Base-by-base conservation (phyloP, 2,113 vertebrate species). In the Eolophus roseicapilla region DNA sequence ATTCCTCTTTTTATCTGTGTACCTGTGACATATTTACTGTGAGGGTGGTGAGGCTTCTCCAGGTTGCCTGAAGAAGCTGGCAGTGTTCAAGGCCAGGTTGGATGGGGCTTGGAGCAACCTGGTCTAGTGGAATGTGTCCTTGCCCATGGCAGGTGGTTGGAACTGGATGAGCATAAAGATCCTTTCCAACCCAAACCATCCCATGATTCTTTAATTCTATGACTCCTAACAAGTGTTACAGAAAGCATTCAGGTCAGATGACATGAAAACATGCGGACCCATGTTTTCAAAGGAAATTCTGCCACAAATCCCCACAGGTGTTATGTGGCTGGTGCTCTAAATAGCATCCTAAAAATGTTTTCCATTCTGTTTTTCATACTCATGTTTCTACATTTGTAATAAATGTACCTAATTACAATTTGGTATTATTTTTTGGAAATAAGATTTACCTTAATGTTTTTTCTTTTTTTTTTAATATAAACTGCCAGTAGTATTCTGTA, bases 301-400 rank as follows among this genome's bases (percentile, higher is more conserved):
- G 4, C 17, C 25, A 52, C n/a, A 95, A 91, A 17, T 4, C 3
- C 6, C 7, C 3, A 12, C 9, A 33, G 21, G 21, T 39, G 2
- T 62, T 70, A 17, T 2, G 4, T 1, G 3, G 6, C 4, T 4
- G 0, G 11, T 27, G 80, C 15, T 90, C 31, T 27, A 10, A 50
- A 20, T 13, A 79, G 16, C 20, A 6, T 79, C 13, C 17, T 69
- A 73, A 79, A 37, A 76, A 76, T 17, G 3, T 57, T 82, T 82
- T 52, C 24, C 11, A 19, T n/a, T 0, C 10, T n/a, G 3, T n/a
- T 82, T 71, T 60, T 78, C 9, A 7, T 23, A 67, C 10, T 50
- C 6, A 4, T 49, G 12, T 7, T 81, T 70, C 24, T 49, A 43
- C 16, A 14, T 81, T 75, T 68, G 29, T 47, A 37, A 35, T 33